Evolutionary conservation across 2,113 vertebrate species (phyloP), one percentile per base, ranked within the genome.

Genomic region (Pontoporia blainvillei): DNA sequence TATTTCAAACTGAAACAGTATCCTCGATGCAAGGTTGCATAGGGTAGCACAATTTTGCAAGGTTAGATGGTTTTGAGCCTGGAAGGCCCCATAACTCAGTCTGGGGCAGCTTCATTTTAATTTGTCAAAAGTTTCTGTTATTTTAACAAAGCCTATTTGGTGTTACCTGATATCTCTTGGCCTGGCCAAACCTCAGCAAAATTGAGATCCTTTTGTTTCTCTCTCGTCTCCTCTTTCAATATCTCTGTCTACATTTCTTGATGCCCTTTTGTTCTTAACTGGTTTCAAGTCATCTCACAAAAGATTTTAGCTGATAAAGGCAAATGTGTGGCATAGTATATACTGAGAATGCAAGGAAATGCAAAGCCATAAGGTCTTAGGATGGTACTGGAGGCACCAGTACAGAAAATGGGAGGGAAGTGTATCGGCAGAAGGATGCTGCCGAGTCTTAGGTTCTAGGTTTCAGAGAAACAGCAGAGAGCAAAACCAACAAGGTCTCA

Each of bases 61-160:
- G 44, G 46, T 49, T 62, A 91, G 27, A 7, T 82, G 44, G 39
- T 25, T 90, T 67, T 44, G 61, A 78, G 61, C 12, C 34, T 52
- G 62, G 61, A 66, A 81, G 31, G 44, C 3, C 29, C 34, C 52
- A 64, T 41, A 93, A 90, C 57, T 96, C 66, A 86, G 81, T 66
- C 59, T 88, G 84, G 15, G 41, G 39, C 36, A 73, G 41, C 57
- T 84, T 23, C 2, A 4, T 62, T 73, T 96, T 95, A 81, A 66
- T 84, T 69, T n/a, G 54, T 57, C 81, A 90, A 91, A 85, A 85
- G 44, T 92, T 84, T 78, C 81, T 95, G 72, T 85, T 92, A 92
- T 93, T 95, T 87, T 97, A 94, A 94, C 84, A 94, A 95, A 90
- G 90, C 17, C n/a, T 61, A 2, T 64, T 73, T 81, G 73, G 49